These are phyloP conservation scores for Pteruthius melanotis DNA, from an alignment of 2,113 vertebrate genomes.

Conservation along the genomic window DNA sequence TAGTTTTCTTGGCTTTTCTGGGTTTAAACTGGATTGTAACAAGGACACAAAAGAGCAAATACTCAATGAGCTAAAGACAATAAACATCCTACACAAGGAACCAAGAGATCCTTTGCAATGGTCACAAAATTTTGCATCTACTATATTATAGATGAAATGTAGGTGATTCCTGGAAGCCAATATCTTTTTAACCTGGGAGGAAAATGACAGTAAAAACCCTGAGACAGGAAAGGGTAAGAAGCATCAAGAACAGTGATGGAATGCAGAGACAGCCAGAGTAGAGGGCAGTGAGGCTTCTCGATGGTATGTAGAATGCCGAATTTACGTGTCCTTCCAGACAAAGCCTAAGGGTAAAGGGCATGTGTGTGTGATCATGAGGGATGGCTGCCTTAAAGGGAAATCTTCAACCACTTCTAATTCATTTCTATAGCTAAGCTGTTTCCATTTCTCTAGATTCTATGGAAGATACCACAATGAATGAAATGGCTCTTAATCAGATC, in stretches of 20 bases:
- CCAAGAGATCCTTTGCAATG: neutral
- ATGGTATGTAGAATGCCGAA: conserved; percentile 23
- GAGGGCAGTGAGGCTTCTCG: neutral
- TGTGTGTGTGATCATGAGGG: neutral
- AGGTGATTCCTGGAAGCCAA: neutral
- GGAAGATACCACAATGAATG: neutral
- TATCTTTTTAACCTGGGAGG: neutral
- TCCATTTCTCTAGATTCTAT: neutral
- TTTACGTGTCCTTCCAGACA: neutral
- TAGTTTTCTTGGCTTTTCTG: no score
- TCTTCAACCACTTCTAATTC: neutral
- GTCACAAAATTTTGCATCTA: neutral
- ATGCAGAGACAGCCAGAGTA: neutral
- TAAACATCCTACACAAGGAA: neutral
- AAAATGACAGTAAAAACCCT: neutral
- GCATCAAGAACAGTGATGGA: neutral
- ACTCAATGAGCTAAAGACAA: neutral
- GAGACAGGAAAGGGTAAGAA: neutral
- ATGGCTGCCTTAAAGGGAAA: neutral
- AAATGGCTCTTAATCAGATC: neutral
- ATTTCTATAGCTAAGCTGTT: neutral
- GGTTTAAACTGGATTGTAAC: no score
- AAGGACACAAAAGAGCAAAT: neutral
- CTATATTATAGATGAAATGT: neutral
- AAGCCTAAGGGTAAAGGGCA: conserved; percentile 22